Base-by-base conservation (phyloP, 2,888 invertebrate genomes). In the Aromia moschata region DNA sequence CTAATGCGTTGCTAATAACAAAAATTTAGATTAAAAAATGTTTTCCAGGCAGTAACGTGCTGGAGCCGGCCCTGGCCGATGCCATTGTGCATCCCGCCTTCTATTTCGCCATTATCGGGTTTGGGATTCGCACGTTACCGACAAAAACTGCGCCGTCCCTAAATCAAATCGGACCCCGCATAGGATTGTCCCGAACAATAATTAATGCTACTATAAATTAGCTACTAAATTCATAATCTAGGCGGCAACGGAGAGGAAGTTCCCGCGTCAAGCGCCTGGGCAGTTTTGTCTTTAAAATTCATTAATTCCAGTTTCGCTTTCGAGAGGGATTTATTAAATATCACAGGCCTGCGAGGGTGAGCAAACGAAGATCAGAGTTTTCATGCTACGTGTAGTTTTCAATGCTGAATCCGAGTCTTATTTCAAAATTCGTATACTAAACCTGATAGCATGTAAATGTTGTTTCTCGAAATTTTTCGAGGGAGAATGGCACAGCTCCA, bases 111-210 rank as follows among this genome's bases (percentile, higher is more conserved):
- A 38, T 49, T 49, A 49, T 40, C 38, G 30, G 49, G 38, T 40
- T 15, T 30, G 49, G 49, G 49, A 49, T 49, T 38, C 25, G 10
- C 49, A 40, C 49, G 38, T 40, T 40, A 20, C 49, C 15, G 38
- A 49, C 49, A 49, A 49, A 49, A 49, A 49, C 49, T 40, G 12
- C 38, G 25, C n/a, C 49, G 17, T 38, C 30, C 38, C 38, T 38
- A 49, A 49, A 49, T 49, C 49, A 49, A 38, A 49, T 49, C 38
- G 49, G 49, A 25, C 49, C 1, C 15, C 17, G 49, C 49, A 49
- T 38, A 38, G 49, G 36, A 49, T 49, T 49, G 49, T 40, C 38
- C 49, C 49, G 30, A 49, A 49, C 49, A 49, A 49, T 49, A 49
- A 37, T 49, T 38, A 47, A 18, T 47, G 36, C 47, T n/a, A n/a